phyloP scores from a whole-genome alignment of 2,113 vertebrate genomes.

The Glaucidium brasilianum region DNA sequence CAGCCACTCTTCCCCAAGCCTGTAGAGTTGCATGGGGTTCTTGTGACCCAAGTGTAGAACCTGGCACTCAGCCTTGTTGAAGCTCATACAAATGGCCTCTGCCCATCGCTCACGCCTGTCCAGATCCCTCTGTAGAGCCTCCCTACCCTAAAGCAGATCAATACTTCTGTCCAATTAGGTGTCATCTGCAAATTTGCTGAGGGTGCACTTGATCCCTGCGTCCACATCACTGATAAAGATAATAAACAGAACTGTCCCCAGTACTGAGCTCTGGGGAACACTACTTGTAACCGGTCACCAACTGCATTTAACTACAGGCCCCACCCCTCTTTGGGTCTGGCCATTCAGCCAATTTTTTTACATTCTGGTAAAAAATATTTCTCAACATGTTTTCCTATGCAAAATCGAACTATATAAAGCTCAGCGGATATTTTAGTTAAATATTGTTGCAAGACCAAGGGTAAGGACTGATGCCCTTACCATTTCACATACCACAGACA shows the following conservation, averaged over 20 bases:
- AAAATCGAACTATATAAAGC: neutral
- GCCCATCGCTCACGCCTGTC: neutral
- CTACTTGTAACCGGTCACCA: neutral
- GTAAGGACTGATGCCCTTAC: fast-evolving
- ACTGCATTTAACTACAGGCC: neutral
- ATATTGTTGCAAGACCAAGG: neutral
- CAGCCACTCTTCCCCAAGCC: too few relatives aligned
- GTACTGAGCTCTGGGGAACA: neutral
- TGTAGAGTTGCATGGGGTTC: neutral
- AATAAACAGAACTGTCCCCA: neutral
- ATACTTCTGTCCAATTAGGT: neutral
- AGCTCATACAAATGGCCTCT: neutral
- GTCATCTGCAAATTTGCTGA: neutral
- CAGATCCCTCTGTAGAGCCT: neutral
- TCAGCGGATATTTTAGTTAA: neutral
- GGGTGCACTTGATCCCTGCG: neutral
- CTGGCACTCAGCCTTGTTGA: neutral
- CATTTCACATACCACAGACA: fast-evolving
- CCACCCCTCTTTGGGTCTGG: neutral
- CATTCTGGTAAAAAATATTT: neutral
- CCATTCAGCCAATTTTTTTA: neutral
- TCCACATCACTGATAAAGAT: neutral
- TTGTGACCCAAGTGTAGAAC: neutral
- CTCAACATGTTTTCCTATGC: neutral
- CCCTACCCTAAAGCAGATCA: neutral